phyloP scores from a whole-genome alignment of 2,797 vertebrate genomes.

The Erpetoichthys calabaricus region DNA sequence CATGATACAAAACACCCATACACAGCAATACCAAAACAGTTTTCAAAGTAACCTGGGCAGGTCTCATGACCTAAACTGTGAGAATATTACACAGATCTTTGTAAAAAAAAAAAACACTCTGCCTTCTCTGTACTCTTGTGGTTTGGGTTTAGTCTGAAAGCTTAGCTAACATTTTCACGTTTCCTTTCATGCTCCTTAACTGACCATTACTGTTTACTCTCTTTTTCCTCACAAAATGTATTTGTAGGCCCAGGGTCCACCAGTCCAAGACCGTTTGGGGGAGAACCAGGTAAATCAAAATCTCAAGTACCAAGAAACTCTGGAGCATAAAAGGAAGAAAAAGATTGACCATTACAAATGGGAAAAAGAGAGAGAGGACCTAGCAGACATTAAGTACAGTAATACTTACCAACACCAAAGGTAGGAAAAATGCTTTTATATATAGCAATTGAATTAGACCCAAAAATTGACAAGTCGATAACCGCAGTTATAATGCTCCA shows the following conservation, averaged over 20 bases:
- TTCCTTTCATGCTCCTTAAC: no score
- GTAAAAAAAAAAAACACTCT: no score
- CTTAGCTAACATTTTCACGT: no score
- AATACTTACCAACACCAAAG: constrained; percentile 1
- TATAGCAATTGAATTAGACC: background rate
- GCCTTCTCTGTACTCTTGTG: no score
- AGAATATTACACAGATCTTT: no score
- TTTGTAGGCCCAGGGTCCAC: background rate
- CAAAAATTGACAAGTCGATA: background rate
- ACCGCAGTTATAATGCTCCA: no score
- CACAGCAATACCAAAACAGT: no score
- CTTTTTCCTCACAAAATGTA: constrained; percentile 1
- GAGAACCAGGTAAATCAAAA: constrained; percentile 5
- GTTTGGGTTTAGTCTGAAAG: no score
- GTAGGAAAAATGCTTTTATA: background rate
- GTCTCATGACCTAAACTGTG: no score
- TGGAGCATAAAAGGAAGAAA: constrained; percentile 15
- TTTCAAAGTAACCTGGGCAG: no score
- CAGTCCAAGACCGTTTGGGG: constrained; percentile 9
- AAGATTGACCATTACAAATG: constrained; percentile 9
- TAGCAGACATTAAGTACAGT: constrained; percentile 13
- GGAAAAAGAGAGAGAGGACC: constrained; percentile 14
- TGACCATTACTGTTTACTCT: no score
- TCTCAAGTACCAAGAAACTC: constrained; percentile 4
- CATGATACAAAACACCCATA: no score